Evolutionary conservation across 2,113 vertebrate genomes (phyloP), one percentile per base, ranked within the genome.

Genomic region (Triplophysa tibetana): DNA sequence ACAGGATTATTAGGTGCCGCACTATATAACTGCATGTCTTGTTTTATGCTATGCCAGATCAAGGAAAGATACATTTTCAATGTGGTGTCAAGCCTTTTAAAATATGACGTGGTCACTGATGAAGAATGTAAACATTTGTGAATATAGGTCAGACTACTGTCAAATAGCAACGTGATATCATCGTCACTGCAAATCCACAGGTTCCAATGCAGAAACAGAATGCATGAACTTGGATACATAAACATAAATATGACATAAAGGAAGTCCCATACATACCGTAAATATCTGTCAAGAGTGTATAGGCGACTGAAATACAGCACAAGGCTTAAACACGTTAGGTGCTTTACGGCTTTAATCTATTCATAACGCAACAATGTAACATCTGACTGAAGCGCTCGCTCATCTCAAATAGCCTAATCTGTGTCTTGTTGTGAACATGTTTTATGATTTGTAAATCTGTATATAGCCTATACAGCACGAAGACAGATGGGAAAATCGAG

Each of bases 71-170:
- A 62, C 21, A 61, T 7, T 17, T 11, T 43, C 26, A 50, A 7
- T 33, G n/a, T 21, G 14, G 45, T 41, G n/a, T 64, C 68, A 74
- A 45, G 48, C 17, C 2, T 62, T 38, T 17, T 50, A 8, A 33
- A 23, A 11, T 26, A 1, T 12, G 24, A 29, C 33, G 56, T 78
- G 54, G 52, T 70, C 52, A 69, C 17, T 23, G 41, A 12, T 70
- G 3, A 23, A 43, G 38, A 78, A 66, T 67, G 41, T 64, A 74
- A 65, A 58, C 74, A 58, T 70, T 19, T 70, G 56, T 56, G n/a
- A 69, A 64, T 77, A 52, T 82, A 77, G 74, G 80, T 70, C 69
- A 82, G 23, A 67, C 33, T 38, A 73, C 9, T 21, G 33, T 21
- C 33, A 12, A 60, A 73, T 19, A 60, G 38, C 33, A 48, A 38